Conservation (phyloP, 2,797 vertebrate genomes). For the Novumbra hubbsi region DNA sequence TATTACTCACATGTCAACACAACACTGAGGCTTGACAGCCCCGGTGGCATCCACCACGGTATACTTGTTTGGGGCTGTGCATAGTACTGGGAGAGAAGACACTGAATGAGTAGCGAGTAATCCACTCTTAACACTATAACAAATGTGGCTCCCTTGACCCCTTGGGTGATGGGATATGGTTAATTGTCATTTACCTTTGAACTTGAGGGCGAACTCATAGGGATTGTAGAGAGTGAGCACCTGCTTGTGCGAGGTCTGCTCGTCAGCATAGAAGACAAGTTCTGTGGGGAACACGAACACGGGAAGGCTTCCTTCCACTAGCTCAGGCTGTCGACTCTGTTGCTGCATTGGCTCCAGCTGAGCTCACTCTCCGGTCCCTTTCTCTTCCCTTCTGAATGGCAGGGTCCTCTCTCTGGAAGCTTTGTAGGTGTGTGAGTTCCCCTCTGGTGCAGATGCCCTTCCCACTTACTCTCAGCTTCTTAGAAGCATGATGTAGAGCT, state of each 20-base stretch:
- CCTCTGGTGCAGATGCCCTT: slow-evolving; percentile 45
- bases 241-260: slow-evolving; percentile 97
- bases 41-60: slow-evolving; percentile 93
- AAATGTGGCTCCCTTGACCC: not conserved
- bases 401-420: slow-evolving; percentile 51
- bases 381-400: slow-evolving; percentile 69
- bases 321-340: slow-evolving; percentile 95
- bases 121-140: not conserved
- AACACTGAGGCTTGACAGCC: slow-evolving; percentile 97
- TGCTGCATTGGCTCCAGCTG: slow-evolving; percentile 96
- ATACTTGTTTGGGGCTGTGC: slow-evolving; percentile 98
- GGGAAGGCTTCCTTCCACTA: slow-evolving; percentile 99
- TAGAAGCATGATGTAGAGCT: slow-evolving; percentile 53
- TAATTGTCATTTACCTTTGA: slow-evolving; percentile 88
- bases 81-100: slow-evolving; percentile 83
- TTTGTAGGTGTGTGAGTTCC: slow-evolving; percentile 37
- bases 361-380: slow-evolving; percentile 72
- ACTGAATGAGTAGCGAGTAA: not conserved
- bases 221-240: slow-evolving; percentile 99
- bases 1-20: slow-evolving; percentile 96
- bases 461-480: slow-evolving; percentile 60
- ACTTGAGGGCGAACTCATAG: slow-evolving; percentile 99
- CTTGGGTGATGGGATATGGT: not conserved
- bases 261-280: slow-evolving; percentile 97
- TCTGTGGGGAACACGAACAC: slow-evolving; percentile 99